Evolutionary conservation across 2,888 invertebrate genomes (phyloP).

Genomic region (Crematogaster levior): DNA sequence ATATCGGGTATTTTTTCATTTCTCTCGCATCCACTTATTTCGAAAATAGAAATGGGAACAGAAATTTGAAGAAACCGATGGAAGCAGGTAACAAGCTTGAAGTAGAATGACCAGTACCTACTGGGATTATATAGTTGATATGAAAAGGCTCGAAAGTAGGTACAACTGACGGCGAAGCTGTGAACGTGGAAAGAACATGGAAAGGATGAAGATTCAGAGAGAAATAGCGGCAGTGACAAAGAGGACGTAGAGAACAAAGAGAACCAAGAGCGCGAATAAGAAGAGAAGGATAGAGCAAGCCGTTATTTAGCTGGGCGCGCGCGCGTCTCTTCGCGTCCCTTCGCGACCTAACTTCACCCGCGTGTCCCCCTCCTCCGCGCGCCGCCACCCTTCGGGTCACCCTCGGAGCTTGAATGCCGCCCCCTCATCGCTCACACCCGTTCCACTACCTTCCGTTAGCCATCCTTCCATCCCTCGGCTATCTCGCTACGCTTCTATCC

Average conservation of each 20-base stretch:
- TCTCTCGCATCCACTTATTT: too few species aligned
- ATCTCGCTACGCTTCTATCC: too few species aligned
- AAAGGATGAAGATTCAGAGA: conserved; percentile 59
- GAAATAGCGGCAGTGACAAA: conserved; percentile 67
- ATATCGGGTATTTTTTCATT: too few species aligned
- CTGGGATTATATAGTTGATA: too few species aligned
- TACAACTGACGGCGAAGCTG: too few species aligned
- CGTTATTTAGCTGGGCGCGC: conserved; percentile 66
- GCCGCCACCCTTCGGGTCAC: conserved; percentile 55
- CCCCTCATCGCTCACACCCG: conserved; percentile 49
- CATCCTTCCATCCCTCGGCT: conserved; percentile 43
- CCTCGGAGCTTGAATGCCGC: conserved; percentile 57
- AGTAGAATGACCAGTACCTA: too few species aligned
- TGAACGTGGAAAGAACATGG: conserved; percentile 51
- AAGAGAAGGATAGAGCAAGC: conserved; percentile 76
- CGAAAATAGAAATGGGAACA: too few species aligned
- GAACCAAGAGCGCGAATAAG: conserved; percentile 76
- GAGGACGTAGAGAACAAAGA: conserved; percentile 71
- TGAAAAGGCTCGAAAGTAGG: background rate
- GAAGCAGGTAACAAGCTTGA: too few species aligned
- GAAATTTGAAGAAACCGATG: too few species aligned
- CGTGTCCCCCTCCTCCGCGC: conserved; percentile 33
- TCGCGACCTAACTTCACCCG: conserved; percentile 46
- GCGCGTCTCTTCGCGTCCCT: conserved; percentile 33
- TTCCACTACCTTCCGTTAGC: conserved; percentile 43